Conservation (phyloP, 2,113 vertebrate genomes). For the Ovibos moschatus region DNA sequence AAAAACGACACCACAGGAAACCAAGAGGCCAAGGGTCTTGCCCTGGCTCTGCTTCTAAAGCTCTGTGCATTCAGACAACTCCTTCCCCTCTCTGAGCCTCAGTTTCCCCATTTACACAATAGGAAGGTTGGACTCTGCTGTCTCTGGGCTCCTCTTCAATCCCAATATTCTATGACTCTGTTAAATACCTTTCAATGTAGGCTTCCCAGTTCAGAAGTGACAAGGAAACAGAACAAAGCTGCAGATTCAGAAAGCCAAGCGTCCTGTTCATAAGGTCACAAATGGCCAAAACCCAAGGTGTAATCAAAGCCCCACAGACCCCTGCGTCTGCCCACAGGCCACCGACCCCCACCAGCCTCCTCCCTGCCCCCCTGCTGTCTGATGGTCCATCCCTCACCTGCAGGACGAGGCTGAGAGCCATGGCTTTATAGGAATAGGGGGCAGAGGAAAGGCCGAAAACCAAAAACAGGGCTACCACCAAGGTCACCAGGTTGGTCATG, state of each 20-base stretch:
- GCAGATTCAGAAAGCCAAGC: not conserved
- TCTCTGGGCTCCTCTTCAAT: not conserved
- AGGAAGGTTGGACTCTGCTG: not conserved
- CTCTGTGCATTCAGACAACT: not conserved
- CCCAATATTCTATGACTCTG: not conserved
- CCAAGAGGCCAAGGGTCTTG: not conserved
- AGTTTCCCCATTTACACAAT: not conserved
- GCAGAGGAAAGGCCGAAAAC: not conserved
- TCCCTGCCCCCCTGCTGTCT: accelerated
- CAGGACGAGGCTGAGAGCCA: slow-evolving; percentile 22
- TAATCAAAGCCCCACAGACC: not conserved
- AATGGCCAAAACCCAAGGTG: not conserved
- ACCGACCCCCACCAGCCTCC: not conserved
- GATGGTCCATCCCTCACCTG: slow-evolving; percentile 24
- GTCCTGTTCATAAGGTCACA: not conserved
- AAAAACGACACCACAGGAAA: not conserved
- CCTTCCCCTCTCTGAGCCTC: not conserved
- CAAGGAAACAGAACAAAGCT: not conserved
- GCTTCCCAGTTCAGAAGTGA: not conserved
- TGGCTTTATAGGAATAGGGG: not conserved
- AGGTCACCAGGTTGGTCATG: slow-evolving; percentile 23
- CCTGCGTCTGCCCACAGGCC: not conserved
- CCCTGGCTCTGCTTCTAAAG: not conserved
- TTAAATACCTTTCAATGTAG: not conserved
- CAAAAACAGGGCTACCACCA: slow-evolving; percentile 4